phyloP scores from a whole-genome alignment of 92 coral and sea anemone genomes.

The Palythoa grandiflora region DNA sequence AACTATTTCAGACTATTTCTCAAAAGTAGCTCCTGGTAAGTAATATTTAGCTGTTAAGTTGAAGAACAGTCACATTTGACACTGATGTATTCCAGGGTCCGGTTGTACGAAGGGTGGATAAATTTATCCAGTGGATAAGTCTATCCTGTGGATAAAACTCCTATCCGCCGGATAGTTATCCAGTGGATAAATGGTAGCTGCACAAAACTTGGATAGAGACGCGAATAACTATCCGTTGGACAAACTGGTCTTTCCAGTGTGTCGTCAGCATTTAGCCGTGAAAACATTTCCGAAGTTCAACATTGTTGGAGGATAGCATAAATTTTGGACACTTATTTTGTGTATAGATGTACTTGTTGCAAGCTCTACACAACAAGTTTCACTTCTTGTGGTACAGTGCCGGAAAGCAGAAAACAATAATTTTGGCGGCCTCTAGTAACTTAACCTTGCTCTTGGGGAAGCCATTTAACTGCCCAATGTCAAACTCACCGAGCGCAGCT shows the following conservation, averaged over 20 bases:
- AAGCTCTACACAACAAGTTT: slow-evolving; percentile 40
- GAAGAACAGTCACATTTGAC: slow-evolving; percentile 47
- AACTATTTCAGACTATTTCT: slow-evolving; percentile 46
- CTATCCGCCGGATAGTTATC: slow-evolving; percentile 43
- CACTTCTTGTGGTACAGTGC: slow-evolving; percentile 42
- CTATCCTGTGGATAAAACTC: slow-evolving; percentile 27
- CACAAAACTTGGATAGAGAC: slow-evolving; percentile 29
- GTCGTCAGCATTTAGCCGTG: slow-evolving; percentile 43
- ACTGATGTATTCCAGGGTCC: slow-evolving; percentile 53
- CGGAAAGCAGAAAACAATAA: slow-evolving; percentile 40
- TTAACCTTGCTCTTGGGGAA: slow-evolving; percentile 35
- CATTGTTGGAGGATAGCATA: slow-evolving; percentile 42
- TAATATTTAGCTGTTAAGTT: slow-evolving; percentile 46
- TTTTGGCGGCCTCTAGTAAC: slow-evolving; percentile 42
- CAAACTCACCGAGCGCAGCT: slow-evolving; percentile 40
- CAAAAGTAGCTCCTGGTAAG: slow-evolving; percentile 54
- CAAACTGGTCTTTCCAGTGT: slow-evolving; percentile 27
- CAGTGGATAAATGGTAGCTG: slow-evolving; percentile 42
- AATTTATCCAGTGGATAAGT: slow-evolving; percentile 36
- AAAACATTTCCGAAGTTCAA: slow-evolving; percentile 41
- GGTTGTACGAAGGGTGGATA: slow-evolving; percentile 41
- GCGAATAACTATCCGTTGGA: slow-evolving; percentile 27
- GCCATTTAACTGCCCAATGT: slow-evolving; percentile 26
- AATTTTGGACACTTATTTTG: slow-evolving; percentile 40
- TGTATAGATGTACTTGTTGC: slow-evolving; percentile 40